Conservation (phyloP, 2,888 invertebrate species). For the Ochlodes sylvanus region DNA sequence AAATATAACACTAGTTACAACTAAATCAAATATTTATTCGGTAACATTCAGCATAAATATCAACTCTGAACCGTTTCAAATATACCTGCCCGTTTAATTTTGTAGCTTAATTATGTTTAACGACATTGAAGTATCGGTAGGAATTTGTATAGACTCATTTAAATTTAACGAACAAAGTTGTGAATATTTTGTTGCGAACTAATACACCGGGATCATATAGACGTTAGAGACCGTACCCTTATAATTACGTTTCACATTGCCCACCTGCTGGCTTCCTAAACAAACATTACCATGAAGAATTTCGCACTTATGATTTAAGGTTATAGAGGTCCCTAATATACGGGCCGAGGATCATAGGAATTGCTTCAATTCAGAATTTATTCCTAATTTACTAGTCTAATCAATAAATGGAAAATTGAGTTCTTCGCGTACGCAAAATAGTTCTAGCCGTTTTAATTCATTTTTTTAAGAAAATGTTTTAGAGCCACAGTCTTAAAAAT, state of each 20-base stretch:
- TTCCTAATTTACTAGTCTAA: too few relatives aligned
- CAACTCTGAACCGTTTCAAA: constrained; percentile 2
- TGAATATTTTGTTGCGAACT: constrained; percentile 6
- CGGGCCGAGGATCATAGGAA: not conserved
- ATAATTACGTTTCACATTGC: constrained; percentile 26
- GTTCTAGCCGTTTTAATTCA: too few relatives aligned
- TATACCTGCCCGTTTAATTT: not conserved
- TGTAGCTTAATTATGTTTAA: not conserved
- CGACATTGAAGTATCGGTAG: constrained; percentile 1
- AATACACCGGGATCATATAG: constrained; percentile 14
- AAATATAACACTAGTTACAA: not conserved
- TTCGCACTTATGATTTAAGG: not conserved
- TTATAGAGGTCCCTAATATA: too few relatives aligned
- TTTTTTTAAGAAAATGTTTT: too few relatives aligned
- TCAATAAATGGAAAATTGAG: too few relatives aligned
- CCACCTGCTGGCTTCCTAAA: constrained; percentile 32
- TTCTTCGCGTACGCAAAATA: too few relatives aligned
- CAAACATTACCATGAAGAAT: constrained; percentile 11
- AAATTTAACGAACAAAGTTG: constrained; percentile 9
- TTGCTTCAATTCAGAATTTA: not conserved
- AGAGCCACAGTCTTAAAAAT: not conserved
- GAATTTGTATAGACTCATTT: constrained; percentile 18
- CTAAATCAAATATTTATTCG: not conserved
- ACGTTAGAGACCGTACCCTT: constrained; percentile 9
- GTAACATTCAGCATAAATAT: not conserved